Conservation (phyloP, 2,797 vertebrate genomes). For the Fratercula arctica region DNA sequence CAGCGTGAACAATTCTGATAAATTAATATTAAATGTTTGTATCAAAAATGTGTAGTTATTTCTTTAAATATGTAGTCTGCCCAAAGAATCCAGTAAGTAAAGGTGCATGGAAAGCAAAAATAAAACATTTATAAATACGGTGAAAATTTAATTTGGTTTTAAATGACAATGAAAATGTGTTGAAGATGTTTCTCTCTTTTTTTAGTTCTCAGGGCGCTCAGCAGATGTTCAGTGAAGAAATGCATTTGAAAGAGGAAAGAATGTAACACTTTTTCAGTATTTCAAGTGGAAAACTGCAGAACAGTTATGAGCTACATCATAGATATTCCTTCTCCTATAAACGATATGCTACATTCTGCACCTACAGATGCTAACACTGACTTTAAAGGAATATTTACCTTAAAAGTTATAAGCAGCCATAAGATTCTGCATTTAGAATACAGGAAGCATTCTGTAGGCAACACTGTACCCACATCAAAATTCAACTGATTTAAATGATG, state of each 20-base stretch:
- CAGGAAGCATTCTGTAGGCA: neutral
- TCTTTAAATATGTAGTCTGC: neutral
- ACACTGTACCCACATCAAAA: neutral
- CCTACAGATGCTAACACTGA: neutral
- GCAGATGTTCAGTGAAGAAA: neutral
- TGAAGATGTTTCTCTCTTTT: neutral
- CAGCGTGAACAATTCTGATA: neutral
- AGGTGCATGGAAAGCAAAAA: neutral
- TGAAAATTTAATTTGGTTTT: neutral
- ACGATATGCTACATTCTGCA: neutral
- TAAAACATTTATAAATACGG: neutral
- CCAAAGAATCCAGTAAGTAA: neutral
- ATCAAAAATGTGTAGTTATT: neutral
- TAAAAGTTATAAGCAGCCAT: neutral
- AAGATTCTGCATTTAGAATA: neutral
- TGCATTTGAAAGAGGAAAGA: neutral
- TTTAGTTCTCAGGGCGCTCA: neutral
- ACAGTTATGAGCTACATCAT: neutral
- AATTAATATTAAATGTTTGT: neutral
- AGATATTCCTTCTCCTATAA: neutral
- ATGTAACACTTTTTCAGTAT: neutral
- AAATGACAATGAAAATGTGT: neutral
- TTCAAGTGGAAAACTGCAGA: neutral
- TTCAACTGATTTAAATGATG: neutral
- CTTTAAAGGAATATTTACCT: neutral